These are phyloP conservation scores for Abrostola tripartita DNA, from an alignment of 2,888 invertebrate species.

Conservation along the genomic window DNA sequence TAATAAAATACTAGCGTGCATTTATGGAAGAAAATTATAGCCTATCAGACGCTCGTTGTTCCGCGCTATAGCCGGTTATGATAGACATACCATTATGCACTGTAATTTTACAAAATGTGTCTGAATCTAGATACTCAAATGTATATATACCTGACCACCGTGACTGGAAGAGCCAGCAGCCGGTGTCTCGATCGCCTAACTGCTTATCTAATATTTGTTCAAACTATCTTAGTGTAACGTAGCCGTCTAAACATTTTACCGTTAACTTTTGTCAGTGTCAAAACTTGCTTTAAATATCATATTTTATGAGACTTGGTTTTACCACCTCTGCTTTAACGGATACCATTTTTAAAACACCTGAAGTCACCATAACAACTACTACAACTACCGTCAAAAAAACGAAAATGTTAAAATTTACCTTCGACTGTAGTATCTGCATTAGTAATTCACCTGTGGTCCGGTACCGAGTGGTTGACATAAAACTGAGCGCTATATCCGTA, in stretches of 20 bases:
- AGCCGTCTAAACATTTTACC: no score
- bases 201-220: background rate
- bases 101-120: conserved; percentile 11
- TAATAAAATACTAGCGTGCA: background rate
- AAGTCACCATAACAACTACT: conserved; percentile 21
- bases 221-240: conserved; percentile 2
- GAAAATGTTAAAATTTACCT: conserved; percentile 47
- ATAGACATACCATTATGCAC: conserved; percentile 12
- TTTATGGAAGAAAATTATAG: conserved; percentile 31
- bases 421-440: conserved; percentile 32
- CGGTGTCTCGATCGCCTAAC: background rate
- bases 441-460: conserved; percentile 36
- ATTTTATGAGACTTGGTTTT: no score
- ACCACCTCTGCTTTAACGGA: no score
- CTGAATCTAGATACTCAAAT: background rate
- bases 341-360: background rate
- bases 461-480: conserved; percentile 32
- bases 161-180: background rate
- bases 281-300: no score
- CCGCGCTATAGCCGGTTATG: conserved; percentile 16
- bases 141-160: background rate
- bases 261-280: no score
- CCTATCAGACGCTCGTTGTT: conserved; percentile 29
- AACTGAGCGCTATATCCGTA: conserved; percentile 42
- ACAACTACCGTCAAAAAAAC: conserved; percentile 14